Percentiles rank a stretch among this genome's conserved stretches.
Conservation (phyloP, 1,140 invertebrate genomes). For the Matsumurasca onukii region DNA sequence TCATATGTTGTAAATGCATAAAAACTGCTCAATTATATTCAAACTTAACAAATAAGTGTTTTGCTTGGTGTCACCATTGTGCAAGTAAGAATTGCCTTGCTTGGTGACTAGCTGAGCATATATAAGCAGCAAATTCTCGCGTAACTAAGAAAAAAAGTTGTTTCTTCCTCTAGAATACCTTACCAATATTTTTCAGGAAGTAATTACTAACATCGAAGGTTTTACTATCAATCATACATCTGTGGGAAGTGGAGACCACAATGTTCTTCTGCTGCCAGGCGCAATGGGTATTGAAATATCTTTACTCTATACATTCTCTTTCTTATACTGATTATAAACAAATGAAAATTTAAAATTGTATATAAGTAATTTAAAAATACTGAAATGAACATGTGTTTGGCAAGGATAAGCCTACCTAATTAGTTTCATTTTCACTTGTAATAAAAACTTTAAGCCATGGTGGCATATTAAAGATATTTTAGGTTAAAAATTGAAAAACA, state of each 20-base stretch:
- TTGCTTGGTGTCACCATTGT: no score
- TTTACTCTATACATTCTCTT: neutral
- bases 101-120: no score
- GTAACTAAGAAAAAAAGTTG: no score
- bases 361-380: neutral
- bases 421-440: neutral
- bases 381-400: neutral
- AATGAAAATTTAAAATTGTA: neutral
- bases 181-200: conserved; percentile 29
- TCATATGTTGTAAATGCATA: no score
- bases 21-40: no score
- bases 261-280: conserved; percentile 73
- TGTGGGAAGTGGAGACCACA: conserved; percentile 66
- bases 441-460: neutral
- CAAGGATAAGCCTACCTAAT: neutral
- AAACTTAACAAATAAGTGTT: no score
- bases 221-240: conserved; percentile 69
- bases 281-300: conserved; percentile 58
- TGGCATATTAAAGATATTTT: neutral
- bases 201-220: conserved; percentile 60
- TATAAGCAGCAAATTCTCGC: no score
- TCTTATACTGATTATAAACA: neutral
- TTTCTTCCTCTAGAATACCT: no score
- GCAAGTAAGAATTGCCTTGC: no score
- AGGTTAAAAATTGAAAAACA: no score